Evolutionary conservation across 2,113 vertebrate species (phyloP).

Genomic region (Apeltes quadracus): DNA sequence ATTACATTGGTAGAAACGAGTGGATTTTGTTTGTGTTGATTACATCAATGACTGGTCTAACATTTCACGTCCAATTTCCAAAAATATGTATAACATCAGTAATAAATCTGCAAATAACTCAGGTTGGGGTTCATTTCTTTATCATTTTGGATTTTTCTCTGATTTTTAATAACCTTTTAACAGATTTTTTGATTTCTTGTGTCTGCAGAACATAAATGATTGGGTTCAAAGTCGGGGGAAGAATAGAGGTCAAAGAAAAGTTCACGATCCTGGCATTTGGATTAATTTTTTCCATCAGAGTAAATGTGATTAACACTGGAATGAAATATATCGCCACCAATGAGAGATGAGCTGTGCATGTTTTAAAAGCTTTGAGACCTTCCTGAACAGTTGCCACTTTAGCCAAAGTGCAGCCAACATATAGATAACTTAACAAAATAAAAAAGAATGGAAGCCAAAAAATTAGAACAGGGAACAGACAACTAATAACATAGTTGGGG

Average conservation of each 20-base stretch:
- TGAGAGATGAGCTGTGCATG: constrained; percentile 55
- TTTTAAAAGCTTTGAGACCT: constrained; percentile 12
- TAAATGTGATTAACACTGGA: constrained; percentile 54
- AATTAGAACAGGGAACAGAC: constrained; percentile 38
- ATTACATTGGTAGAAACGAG: neutral
- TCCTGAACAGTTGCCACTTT: constrained; percentile 53
- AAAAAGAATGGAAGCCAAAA: constrained; percentile 65
- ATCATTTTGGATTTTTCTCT: constrained; percentile 15
- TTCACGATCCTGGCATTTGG: constrained; percentile 73
- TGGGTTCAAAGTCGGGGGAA: constrained; percentile 70
- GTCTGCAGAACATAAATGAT: constrained; percentile 74
- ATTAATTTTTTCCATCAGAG: constrained; percentile 43
- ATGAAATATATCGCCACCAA: constrained; percentile 62
- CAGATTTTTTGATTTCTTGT: constrained; percentile 64
- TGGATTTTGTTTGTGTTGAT: neutral
- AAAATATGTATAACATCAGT: neutral
- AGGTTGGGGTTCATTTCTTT: neutral
- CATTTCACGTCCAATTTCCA: neutral
- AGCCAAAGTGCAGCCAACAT: constrained; percentile 46
- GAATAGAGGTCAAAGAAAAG: constrained; percentile 63
- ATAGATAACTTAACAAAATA: constrained; percentile 61
- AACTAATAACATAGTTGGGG: constrained; percentile 39
- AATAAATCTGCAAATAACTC: neutral
- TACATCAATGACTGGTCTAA: neutral
- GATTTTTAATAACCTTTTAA: constrained; percentile 46